phyloP scores from a whole-genome alignment of 2,797 vertebrate species.

The Chromobotia macracanthus region DNA sequence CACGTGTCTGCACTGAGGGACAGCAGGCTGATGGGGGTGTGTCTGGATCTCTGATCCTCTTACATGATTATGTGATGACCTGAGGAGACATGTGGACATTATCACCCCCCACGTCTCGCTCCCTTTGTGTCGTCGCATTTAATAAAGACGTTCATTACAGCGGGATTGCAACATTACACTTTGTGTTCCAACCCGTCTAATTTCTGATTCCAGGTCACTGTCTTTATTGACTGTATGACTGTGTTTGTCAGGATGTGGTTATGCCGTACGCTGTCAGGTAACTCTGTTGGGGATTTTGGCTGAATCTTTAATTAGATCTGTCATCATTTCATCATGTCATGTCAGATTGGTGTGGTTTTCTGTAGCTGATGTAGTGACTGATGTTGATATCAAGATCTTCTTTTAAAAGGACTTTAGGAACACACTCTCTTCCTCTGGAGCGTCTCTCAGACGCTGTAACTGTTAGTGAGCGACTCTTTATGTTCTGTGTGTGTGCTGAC shows the following conservation, averaged over 20 bases:
- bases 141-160: constrained; percentile 49
- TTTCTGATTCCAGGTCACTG: constrained; percentile 34
- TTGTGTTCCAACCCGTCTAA: too few relatives aligned
- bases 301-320: too few relatives aligned
- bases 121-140: constrained; percentile 39
- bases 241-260: too few relatives aligned
- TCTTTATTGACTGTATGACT: not conserved
- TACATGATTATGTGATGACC: constrained; percentile 76
- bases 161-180: constrained; percentile 28
- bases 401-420: not conserved
- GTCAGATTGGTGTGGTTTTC: too few relatives aligned
- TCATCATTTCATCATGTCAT: too few relatives aligned
- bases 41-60: constrained; percentile 80
- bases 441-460: not conserved
- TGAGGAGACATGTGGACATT: constrained; percentile 62
- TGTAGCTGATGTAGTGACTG: too few relatives aligned
- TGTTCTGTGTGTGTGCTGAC: constrained; percentile 9
- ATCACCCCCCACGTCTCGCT: constrained; percentile 55
- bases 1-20: constrained; percentile 53
- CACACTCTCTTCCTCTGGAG: not conserved
- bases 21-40: constrained; percentile 48
- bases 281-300: too few relatives aligned
- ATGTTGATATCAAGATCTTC: too few relatives aligned
- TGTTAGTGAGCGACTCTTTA: constrained; percentile 47
- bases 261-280: too few relatives aligned